phyloP scores from a whole-genome alignment of 2,797 vertebrate genomes.

The Diplodus puntazzo region DNA sequence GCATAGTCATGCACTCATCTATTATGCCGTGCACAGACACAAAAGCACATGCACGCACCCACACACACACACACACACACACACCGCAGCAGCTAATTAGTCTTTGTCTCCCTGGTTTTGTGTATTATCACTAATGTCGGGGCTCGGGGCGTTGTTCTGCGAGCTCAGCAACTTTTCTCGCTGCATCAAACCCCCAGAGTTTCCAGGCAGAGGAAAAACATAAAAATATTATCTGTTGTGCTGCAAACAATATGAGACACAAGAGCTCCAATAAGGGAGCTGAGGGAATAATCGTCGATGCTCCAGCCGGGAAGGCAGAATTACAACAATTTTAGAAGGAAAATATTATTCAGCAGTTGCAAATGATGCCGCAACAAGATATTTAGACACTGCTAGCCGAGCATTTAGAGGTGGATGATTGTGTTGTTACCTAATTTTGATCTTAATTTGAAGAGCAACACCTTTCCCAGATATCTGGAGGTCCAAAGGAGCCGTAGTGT shows the following conservation, averaged over 20 bases:
- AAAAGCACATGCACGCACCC: conserved; percentile 23
- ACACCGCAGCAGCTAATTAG: conserved; percentile 75
- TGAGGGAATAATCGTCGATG: conserved; percentile 59
- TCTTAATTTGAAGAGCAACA: neutral
- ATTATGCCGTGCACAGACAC: conserved; percentile 51
- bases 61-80: conserved; percentile 32
- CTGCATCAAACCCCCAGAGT: conserved; percentile 78
- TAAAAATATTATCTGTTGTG: conserved; percentile 78
- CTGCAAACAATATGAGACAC: conserved; percentile 78
- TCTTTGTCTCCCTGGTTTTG: conserved; percentile 80
- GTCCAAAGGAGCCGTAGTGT: neutral
- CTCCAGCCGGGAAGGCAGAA: conserved; percentile 39
- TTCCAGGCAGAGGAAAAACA: conserved; percentile 71
- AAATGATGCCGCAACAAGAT: conserved; percentile 24
- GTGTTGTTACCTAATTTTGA: neutral
- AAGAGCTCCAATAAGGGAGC: conserved; percentile 59
- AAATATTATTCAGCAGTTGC: conserved; percentile 42
- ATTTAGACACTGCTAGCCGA: conserved; percentile 9
- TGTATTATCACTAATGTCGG: conserved; percentile 78
- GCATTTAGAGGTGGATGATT: neutral
- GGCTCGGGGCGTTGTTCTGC: conserved; percentile 73
- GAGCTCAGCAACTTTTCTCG: conserved; percentile 78
- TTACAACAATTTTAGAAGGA: conserved; percentile 42
- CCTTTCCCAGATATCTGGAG: neutral
- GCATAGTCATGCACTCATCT: conserved; percentile 54